Evolutionary conservation across 2,797 vertebrate genomes (phyloP).

Genomic region (Xenops minutus): DNA sequence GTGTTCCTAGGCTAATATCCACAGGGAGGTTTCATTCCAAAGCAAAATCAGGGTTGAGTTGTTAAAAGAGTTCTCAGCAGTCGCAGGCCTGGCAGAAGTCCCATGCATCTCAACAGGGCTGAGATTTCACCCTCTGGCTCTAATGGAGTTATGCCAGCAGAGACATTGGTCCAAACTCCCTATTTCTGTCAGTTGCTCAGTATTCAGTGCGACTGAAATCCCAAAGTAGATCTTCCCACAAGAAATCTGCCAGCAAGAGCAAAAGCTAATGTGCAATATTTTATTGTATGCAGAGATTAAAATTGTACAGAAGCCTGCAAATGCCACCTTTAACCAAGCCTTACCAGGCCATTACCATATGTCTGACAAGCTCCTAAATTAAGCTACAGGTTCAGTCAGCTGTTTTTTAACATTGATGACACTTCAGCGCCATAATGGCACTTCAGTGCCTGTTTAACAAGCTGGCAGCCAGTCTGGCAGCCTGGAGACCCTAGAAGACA

Average conservation of each 20-base stretch:
- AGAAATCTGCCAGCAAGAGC: neutral
- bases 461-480: neutral
- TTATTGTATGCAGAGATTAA: neutral
- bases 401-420: neutral
- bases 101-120: neutral
- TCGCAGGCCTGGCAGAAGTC: neutral
- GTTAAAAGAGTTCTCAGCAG: slow-evolving; percentile 24
- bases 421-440: neutral
- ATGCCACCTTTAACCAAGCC: neutral
- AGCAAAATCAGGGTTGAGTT: neutral
- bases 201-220: neutral
- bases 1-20: slow-evolving; percentile 1
- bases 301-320: neutral
- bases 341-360: neutral
- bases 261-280: neutral
- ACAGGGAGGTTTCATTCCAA: slow-evolving; percentile 2
- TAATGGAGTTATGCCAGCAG: neutral
- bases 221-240: slow-evolving; percentile 4
- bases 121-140: slow-evolving; percentile 41
- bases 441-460: neutral
- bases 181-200: slow-evolving; percentile 4
- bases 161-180: neutral
- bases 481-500: neutral
- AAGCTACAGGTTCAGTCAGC: neutral
- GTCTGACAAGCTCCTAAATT: neutral